Evolutionary conservation across 1,140 invertebrate species (phyloP), one percentile per base, ranked within the genome.

Genomic region (Micrasema longulum): DNA sequence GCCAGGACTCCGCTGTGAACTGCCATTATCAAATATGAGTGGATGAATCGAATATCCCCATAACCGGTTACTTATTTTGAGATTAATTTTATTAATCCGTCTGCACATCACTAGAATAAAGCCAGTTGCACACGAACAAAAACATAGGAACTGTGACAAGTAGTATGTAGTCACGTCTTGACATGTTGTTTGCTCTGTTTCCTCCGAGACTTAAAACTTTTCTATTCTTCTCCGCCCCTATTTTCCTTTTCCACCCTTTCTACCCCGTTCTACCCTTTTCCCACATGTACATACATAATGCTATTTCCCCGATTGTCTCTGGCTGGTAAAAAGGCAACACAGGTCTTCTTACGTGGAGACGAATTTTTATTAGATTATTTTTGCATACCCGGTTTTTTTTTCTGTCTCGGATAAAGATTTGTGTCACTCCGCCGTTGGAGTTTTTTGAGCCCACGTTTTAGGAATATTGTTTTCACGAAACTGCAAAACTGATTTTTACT

Each of bases 401-500:
- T 53, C n/a, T 26, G 2, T 26, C 23, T 31, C 23, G 5, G 50
- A 26, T 53, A 53, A 53, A 53, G 50, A 26, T 53, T 53, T 53
- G 50, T 53, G 50, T 53, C 50, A 53, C 50, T 53, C 50, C 50
- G 23, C 26, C 26, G 50, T 53, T 20, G 26, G 26, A 53, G 26
- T 53, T 26, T 26, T 53, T 53, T 53, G 23, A 26, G 10, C n/a
- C n/a, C 26, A 26, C 50, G 1, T 14, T 53, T 31, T 53, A 14
- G 23, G 50, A 53, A 35, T 53, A 53, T 53, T 53, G 50, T 53
- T 53, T 53, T 53, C 23, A 31, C 7, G 26, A 31, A 31, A 31
- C 26, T 4, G 26, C 26, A 2, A 31, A 31, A 31, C 26, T 31
- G 26, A 31, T 31, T 31, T 31, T 2, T 31, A 31, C 26, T 2